Base-by-base conservation (phyloP, 2,888 invertebrate species). In the Parnassius apollo region DNA sequence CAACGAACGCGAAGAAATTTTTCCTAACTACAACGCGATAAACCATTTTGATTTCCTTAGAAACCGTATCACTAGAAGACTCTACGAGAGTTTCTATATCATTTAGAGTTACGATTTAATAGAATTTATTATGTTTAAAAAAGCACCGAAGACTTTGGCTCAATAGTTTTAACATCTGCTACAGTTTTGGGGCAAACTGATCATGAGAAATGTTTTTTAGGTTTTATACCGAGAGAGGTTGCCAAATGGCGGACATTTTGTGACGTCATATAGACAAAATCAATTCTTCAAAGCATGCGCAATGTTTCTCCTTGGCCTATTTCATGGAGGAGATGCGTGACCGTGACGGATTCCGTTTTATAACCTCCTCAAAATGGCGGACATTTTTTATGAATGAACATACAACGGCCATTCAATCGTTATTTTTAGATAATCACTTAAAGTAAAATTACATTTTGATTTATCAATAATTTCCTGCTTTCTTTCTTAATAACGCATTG, bases 241-340 rank as follows among this genome's bases (percentile, higher is more conserved):
- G 69, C 74, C 74, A 75, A 76, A 71, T 73, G 79, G 80, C 78
- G 72, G 86, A 83, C 91, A 91, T 90, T 71, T 88, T 88, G 88
- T 91, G 91, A 91, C 91, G 91, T 91, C 88, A 88, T 76, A 60
- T 69, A 65, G 69, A 65, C 70, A 74, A 77, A 86, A 90, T 91
- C 91, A 81, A 91, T 91, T 70, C 69, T 78, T 81, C 77, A 65
- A 76, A 70, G 85, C 91, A 83, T 83, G 91, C 90, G 86, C 83
- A 77, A 71, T 75, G 64, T 75, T 79, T 84, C 78, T 76, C 88
- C 87, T 87, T 88, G 88, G 84, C 88, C 87, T 82, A 87, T 80
- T 76, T 85, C 69, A 69, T 66, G 64, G 68, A 74, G 74, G 71
- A 72, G 73, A 69, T 75, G 75, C 76, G 71, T 74, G 80, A 70